Base-by-base conservation (phyloP, 2,888 invertebrate species). In the Tetranychus piercei region DNA sequence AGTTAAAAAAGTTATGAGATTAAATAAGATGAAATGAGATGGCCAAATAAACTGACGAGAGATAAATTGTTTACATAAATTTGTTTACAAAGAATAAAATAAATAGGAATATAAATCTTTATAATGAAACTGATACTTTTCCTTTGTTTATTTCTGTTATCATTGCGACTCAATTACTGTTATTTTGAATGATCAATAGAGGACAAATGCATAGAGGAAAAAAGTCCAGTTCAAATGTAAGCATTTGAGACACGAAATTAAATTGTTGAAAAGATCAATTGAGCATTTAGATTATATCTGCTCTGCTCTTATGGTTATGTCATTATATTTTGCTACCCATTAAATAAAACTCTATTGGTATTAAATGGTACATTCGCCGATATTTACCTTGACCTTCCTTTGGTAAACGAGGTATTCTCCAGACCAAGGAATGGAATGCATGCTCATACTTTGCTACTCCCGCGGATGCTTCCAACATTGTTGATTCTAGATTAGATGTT, bases 381-480 rank as follows among this genome's bases (percentile, higher is more conserved):
- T 34, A 71, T 78, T 78, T 82, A 93, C 95, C 97, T 87, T 99
- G 96, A 78, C 97, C 96, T 84, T 97, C 94, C 83, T 97, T 97
- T 75, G 99, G 99, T 80, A 99, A 86, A 74, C 96, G 86, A 9
- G 94, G 90, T 86, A 99, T 96, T 79, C 99, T 87, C 99, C 99
- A 99, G 45, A 99, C 97, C 80, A 99, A 92, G 76, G 96, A 89
- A 78, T 92, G 87, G 84, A 95, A 95, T 81, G 96, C 93, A 85
- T 97, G 96, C 84, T 99, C 97, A 84, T 99, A 99, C 85, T 99
- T 99, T 75, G 99, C 97, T 82, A 92, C 88, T 72, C 94, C 95
- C 0, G 94, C 94, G 15, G 96, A 95, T 8, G 93, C 93, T 83
- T 95, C 95, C 82, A 96, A 94, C 44, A 95, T 85, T 4, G 66